Evolutionary conservation across 2,797 vertebrate species (phyloP).

Genomic region (Neomorphus geoffroyi): DNA sequence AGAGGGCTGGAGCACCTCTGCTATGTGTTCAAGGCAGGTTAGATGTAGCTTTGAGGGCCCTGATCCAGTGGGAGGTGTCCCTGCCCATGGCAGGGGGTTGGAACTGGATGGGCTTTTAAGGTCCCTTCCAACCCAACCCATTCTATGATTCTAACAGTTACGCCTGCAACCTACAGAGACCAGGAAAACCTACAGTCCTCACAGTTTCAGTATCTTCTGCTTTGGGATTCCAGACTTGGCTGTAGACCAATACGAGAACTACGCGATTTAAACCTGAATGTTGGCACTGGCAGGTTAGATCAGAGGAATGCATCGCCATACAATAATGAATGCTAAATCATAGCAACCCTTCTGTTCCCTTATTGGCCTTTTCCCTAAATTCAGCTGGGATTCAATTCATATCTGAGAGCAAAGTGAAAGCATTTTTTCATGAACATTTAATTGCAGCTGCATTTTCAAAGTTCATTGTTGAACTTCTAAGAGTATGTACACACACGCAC

Average conservation of each 20-base stretch:
- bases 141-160: background rate
- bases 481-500: slow-evolving; percentile 26
- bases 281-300: background rate
- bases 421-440: slow-evolving; percentile 22
- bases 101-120: no score
- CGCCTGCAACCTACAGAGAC: background rate
- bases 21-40: no score
- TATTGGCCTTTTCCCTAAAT: background rate
- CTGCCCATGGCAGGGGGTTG: no score
- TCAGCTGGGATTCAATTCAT: background rate
- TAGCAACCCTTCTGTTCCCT: background rate
- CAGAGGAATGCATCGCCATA: background rate
- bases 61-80: no score
- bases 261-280: background rate
- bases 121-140: no score
- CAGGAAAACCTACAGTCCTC: background rate
- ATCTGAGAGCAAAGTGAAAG: slow-evolving; percentile 11
- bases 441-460: slow-evolving; percentile 61
- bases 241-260: background rate
- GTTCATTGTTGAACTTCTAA: slow-evolving; percentile 66
- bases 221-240: background rate
- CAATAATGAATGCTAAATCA: background rate
- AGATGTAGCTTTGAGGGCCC: no score
- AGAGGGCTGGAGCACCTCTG: no score
- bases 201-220: background rate